Evolutionary conservation across 1,140 invertebrate genomes (phyloP), one percentile per base, ranked within the genome.

Genomic region (Drosophila paulistorum): DNA sequence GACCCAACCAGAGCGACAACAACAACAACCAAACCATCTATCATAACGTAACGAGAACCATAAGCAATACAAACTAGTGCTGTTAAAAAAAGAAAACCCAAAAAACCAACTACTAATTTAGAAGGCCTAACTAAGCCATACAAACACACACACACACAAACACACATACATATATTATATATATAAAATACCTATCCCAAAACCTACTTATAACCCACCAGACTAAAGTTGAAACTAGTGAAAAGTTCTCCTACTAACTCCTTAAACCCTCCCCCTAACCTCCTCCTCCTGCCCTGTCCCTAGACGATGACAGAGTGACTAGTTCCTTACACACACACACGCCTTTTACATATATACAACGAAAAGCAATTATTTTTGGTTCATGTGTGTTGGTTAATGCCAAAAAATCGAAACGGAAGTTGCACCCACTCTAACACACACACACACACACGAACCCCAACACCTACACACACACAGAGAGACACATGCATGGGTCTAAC

Each of bases 361-460:
- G 74, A 84, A 81, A 81, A 81, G 83, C 83, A 86, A 86, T 86
- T 85, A 74, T 75, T 79, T 75, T 64, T 81, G 81, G 76, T 86
- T 82, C 79, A 87, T 85, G 69, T 68, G 76, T 87, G 77, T 83
- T 87, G 89, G 83, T 87, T 87, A 87, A 87, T 89, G 71, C 79
- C 80, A 75, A 87, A 87, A 89, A 72, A 77, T 79, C 67, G 70
- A 79, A 86, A 79, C 80, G 79, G 72, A 83, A 87, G 59, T 86
- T 86, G 68, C 64, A 71, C 66, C 54, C 71, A 78, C 68, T 81
- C 77, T 37, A 20, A 55, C 30, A 55, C n/a, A 59, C 35, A 42
- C 45, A 39, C 3, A 45, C 20, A 23, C 20, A 68, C 26, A 45
- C 37, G 17, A 66, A 61, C 62, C 65, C 20, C 20, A 14, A 48